These are phyloP conservation scores for Tetramorium bicarinatum DNA, from an alignment of 2,888 invertebrate genomes.

Conservation along the genomic window DNA sequence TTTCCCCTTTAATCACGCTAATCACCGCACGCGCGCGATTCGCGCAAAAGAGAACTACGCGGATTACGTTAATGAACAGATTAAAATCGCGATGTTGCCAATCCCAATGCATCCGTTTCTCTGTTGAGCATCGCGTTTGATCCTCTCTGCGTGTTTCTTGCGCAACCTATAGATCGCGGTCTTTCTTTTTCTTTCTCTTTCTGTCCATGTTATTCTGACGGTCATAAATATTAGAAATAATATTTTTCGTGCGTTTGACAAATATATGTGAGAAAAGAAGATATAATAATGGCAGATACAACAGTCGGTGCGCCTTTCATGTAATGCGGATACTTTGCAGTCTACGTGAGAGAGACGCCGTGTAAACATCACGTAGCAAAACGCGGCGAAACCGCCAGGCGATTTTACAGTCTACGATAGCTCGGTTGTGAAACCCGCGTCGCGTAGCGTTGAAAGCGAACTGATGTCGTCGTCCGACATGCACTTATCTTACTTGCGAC, in stretches of 20 bases:
- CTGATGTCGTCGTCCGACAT: slow-evolving; percentile 30
- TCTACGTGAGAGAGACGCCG: neutral
- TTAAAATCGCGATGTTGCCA: slow-evolving; percentile 70
- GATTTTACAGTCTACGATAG: slow-evolving; percentile 1
- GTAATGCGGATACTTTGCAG: slow-evolving; percentile 9
- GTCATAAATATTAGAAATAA: neutral
- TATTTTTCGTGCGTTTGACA: neutral
- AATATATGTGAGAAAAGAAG: neutral
- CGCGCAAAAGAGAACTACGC: slow-evolving; percentile 55
- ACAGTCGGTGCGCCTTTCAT: neutral
- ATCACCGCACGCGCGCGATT: slow-evolving; percentile 56
- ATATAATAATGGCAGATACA: neutral
- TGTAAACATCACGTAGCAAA: slow-evolving; percentile 41
- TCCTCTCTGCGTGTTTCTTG: neutral
- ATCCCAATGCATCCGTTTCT: slow-evolving; percentile 18
- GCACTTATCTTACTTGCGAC: slow-evolving; percentile 1
- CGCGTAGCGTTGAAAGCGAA: slow-evolving; percentile 42
- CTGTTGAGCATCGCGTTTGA: slow-evolving; percentile 24
- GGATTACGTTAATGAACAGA: slow-evolving; percentile 76
- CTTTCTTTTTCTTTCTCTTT: no score
- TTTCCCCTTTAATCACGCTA: slow-evolving; percentile 55
- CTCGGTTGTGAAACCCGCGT: slow-evolving; percentile 6
- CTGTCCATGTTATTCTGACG: neutral
- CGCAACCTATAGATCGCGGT: neutral
- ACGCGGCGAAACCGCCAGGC: slow-evolving; percentile 15